Evolutionary conservation across 2,113 vertebrate genomes (phyloP).

Genomic region (Cyprinodon variegatus): DNA sequence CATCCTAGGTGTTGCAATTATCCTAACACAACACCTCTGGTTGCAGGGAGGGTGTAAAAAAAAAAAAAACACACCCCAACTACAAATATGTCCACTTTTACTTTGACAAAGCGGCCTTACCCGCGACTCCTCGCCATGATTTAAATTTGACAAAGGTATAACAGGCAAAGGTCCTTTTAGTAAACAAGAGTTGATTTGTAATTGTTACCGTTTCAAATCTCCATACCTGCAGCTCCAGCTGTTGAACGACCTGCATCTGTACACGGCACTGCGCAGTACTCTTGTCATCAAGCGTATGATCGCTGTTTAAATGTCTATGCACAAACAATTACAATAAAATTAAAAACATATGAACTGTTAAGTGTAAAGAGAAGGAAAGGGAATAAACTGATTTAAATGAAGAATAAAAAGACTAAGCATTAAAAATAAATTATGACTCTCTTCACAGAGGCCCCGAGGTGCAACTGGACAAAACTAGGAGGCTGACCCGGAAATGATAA

Average conservation of each 20-base stretch:
- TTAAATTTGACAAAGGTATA: background rate
- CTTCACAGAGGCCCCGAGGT: no score
- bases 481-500: no score
- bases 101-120: background rate
- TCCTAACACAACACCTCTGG: constrained; percentile 41
- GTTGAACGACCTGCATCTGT: constrained; percentile 99
- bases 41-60: constrained; percentile 52
- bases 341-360: background rate
- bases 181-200: background rate
- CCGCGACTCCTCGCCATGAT: background rate
- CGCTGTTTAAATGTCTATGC: constrained; percentile 96
- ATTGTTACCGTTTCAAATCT: background rate
- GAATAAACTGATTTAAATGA: no score
- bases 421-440: no score
- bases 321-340: constrained; percentile 23
- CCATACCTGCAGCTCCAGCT: constrained; percentile 96
- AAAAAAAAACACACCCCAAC: constrained; percentile 4
- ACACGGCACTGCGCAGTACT: constrained; percentile 99
- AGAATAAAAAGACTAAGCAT: no score
- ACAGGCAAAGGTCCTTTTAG: background rate
- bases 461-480: no score
- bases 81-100: constrained; percentile 1
- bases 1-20: constrained; percentile 36
- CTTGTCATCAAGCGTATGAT: constrained; percentile 98
- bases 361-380: no score